Base-by-base conservation (phyloP, 2,113 vertebrate genomes). In the Mola mola region DNA sequence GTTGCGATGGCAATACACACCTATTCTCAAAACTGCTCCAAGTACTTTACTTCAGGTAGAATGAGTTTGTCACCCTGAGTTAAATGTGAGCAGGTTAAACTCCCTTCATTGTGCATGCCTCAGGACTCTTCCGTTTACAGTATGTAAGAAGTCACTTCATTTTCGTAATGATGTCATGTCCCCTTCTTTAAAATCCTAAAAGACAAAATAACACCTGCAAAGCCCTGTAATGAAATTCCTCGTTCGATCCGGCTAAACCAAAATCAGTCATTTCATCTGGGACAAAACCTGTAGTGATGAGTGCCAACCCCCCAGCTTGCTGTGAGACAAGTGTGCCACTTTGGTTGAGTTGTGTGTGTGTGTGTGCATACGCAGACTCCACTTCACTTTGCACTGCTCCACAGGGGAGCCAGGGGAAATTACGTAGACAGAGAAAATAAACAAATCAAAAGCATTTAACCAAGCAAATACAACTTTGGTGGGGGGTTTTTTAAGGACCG, bases 371-470 rank as follows among this genome's bases (percentile, higher is more conserved):
- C 40, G 7, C 31, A 13, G 13, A 34, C 59, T 58, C 81, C 85
- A 81, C 79, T 81, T 89, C 86, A 87, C 85, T 86, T 81, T 84
- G 71, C 78, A 71, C 21, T 11, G 51, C 84, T 81, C 89, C 69
- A 66, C 79, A 61, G 88, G 89, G 83, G 78, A 81, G 71, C 46
- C 66, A 22, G 33, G 75, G 66, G 72, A 81, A 85, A 86, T 78
- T 72, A 85, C 72, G 69, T 41, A 50, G 64, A 77, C 70, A 79
- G 73, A 86, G 90, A 84, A 90, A 90, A 90, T 87, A 90, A 90
- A 90, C 85, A 89, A 90, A 91, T 91, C 85, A 89, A 85, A 90
- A 66, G 74, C 65, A 74, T 82, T 82, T 82, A 86, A 83, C 62
- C 78, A 47, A 76, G 64, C 72, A 85, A 81, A 79, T 65, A 74